Conservation (phyloP, 2,797 vertebrate species). For the Enteromius anoplus region DNA sequence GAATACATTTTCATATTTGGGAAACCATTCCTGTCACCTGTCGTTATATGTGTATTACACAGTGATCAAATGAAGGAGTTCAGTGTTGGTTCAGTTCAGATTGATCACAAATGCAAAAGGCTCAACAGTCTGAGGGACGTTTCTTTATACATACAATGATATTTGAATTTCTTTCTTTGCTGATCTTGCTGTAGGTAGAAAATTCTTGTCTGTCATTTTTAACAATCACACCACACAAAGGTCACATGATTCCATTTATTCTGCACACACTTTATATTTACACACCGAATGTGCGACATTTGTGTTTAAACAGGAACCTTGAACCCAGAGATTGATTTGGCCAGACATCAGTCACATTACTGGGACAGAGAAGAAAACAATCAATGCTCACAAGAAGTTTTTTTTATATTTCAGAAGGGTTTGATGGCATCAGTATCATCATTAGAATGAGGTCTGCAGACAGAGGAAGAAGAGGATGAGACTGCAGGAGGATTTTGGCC, state of each 20-base stretch:
- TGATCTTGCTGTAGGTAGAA: neutral
- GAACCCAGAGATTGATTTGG: slow-evolving; percentile 15
- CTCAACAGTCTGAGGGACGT: neutral
- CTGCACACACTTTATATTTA: slow-evolving; percentile 22
- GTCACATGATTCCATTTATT: slow-evolving; percentile 26
- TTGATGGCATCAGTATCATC: slow-evolving; percentile 1
- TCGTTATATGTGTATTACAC: neutral
- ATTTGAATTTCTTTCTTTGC: neutral
- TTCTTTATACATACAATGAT: neutral
- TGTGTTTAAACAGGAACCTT: neutral
- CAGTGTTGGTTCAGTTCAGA: neutral
- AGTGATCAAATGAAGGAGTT: neutral
- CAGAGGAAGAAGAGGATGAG: neutral
- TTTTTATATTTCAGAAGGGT: neutral
- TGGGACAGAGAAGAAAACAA: neutral
- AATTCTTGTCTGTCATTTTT: neutral
- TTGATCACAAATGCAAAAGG: neutral
- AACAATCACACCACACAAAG: slow-evolving; percentile 4
- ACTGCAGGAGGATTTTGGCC: slow-evolving; percentile 8
- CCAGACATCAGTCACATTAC: neutral
- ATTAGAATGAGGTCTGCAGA: neutral
- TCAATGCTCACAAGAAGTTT: neutral
- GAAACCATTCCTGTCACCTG: neutral
- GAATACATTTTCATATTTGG: no score
- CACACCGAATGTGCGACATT: neutral